A percentile compares a stretch with the other conserved stretches of the same genome.
Evolutionary conservation across 2,113 vertebrate species (phyloP).

Genomic region (Numenius arquata): DNA sequence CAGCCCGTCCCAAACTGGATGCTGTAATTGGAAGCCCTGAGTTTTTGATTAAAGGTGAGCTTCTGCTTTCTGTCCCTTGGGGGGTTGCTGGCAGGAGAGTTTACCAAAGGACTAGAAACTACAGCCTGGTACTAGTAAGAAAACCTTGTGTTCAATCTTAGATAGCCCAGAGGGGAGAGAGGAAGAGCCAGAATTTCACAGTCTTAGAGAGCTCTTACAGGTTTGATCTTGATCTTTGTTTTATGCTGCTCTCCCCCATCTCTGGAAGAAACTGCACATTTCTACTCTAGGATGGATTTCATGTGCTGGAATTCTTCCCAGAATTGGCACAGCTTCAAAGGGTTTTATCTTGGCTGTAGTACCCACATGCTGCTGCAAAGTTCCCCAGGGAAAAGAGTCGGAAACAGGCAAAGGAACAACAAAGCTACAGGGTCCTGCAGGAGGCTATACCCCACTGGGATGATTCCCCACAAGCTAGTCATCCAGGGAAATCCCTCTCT

Average conservation of each 20-base stretch:
- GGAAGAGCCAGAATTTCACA: background rate
- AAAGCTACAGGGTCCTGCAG: background rate
- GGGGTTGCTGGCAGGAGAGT: background rate
- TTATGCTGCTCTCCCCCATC: background rate
- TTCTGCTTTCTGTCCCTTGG: background rate
- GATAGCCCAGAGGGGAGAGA: background rate
- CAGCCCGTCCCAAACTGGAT: background rate
- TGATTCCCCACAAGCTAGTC: background rate
- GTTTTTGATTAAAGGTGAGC: background rate
- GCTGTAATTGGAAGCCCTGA: background rate
- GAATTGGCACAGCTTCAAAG: constrained; percentile 42
- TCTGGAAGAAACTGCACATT: constrained; percentile 11
- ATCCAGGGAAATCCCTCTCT: background rate
- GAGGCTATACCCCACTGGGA: background rate
- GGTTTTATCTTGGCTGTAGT: constrained; percentile 27
- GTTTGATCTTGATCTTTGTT: constrained; percentile 15
- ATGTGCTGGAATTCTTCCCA: constrained; percentile 44
- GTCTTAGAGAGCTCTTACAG: background rate
- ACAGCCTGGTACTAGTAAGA: background rate
- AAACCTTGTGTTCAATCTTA: background rate
- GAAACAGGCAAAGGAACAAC: background rate
- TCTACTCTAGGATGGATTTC: constrained; percentile 13
- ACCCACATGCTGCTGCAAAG: constrained; percentile 6
- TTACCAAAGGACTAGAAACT: background rate
- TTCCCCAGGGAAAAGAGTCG: background rate